phyloP scores from a whole-genome alignment of 2,797 vertebrate species.

The Prionace glauca region DNA sequence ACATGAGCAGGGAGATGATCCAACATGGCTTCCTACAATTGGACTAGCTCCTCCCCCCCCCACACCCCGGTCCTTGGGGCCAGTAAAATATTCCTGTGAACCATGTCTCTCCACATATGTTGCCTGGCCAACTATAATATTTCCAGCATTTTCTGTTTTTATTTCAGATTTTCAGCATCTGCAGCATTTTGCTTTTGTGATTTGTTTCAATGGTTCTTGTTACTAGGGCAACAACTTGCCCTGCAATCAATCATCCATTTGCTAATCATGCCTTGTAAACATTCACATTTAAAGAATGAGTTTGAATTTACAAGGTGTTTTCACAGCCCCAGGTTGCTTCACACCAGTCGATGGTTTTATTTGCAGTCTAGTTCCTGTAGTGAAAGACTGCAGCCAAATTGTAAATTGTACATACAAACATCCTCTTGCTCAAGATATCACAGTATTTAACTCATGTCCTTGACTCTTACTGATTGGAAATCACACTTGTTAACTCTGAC shows the following conservation, averaged over 20 bases:
- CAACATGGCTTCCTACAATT: no score
- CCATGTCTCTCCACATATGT: no score
- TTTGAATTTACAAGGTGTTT: neutral
- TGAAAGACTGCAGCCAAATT: neutral
- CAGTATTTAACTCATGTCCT: neutral
- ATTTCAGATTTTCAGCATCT: neutral
- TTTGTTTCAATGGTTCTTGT: neutral
- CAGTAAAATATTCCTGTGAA: no score
- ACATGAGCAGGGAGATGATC: no score
- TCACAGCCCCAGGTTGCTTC: neutral
- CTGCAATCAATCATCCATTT: neutral
- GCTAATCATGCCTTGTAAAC: neutral
- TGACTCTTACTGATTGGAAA: neutral
- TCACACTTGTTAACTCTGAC: neutral
- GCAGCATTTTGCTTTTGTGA: neutral
- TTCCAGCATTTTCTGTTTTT: no score
- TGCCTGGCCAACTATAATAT: no score
- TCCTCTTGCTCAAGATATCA: neutral
- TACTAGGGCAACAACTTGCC: neutral
- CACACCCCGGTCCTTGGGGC: no score
- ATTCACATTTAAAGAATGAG: neutral
- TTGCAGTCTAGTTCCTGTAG: neutral
- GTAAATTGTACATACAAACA: neutral
- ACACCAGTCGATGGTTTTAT: neutral
- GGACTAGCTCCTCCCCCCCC: no score